Evolutionary conservation across 1,140 invertebrate species (phyloP), one percentile per base, ranked within the genome.

Genomic region (Scaptomyza graminum): DNA sequence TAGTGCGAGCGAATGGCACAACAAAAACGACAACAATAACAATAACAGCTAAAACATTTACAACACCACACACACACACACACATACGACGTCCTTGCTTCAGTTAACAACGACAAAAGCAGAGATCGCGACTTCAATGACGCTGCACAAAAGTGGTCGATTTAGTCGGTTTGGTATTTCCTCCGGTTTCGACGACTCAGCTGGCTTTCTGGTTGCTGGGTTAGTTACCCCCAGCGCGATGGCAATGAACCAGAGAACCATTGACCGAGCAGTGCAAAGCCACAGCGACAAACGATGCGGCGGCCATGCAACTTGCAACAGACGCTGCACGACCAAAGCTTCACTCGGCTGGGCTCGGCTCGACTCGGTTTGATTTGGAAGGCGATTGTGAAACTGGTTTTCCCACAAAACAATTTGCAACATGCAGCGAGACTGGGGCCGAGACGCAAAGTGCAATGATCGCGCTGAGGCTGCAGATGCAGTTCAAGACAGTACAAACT

Each of bases 161-260:
- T 66, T 49, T 55, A 52, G 41, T 49, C 59, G 65, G 37, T 55
- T 54, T 70, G 39, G 54, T 50, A 75, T 69, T 71, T 71, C 68
- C 62, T 66, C 54, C 47, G 62, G 57, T 71, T 64, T 55, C 52
- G 65, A 60, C 52, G 65, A 60, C 47, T 64, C 49, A 44, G 47
- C 46, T 56, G 67, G 11, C 15, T 76, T 62, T 65, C 62, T 78
- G 61, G 65, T 79, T 69, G 74, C 75, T 89, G 84, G 89, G 89
- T 90, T 90, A 89, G 89, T 90, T 90, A 90, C 89, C 89, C 81
- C 89, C 79, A 83, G 76, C 67, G 74, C 89, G 83, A 90, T 90
- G 89, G 89, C 89, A 90, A 90, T 90, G 89, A 90, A 90, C 89
- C 89, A 90, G 84, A 90, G 89, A 90, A 89, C 89, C 89, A 90